Percentiles rank a stretch among this genome's conserved stretches.
Evolutionary conservation across 2,113 vertebrate species (phyloP).

Genomic region (Lutjanus erythropterus): DNA sequence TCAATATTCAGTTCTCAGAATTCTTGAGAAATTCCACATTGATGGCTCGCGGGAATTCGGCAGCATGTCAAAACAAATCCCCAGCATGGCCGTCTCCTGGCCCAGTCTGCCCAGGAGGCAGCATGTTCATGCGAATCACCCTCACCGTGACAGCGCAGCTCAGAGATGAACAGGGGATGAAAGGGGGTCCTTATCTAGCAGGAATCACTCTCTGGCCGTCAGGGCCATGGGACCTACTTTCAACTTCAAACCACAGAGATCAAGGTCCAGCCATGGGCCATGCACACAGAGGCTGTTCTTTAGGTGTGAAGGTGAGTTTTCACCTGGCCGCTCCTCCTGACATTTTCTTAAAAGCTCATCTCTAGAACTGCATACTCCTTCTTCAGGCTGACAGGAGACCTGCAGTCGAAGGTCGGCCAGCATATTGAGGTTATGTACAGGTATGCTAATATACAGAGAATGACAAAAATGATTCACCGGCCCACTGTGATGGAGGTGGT

Average conservation of each 20-base stretch:
- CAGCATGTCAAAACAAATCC: slow-evolving; percentile 77
- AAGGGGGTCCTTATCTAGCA: slow-evolving; percentile 83
- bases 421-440: slow-evolving; percentile 1
- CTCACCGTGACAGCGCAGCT: slow-evolving; percentile 75
- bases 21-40: slow-evolving; percentile 63
- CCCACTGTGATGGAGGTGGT: not conserved
- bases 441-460: slow-evolving; percentile 4
- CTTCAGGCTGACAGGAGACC: not conserved
- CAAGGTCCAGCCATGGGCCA: slow-evolving; percentile 82
- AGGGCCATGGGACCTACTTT: slow-evolving; percentile 82
- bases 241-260: slow-evolving; percentile 86
- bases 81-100: slow-evolving; percentile 54
- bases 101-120: slow-evolving; percentile 66
- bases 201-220: slow-evolving; percentile 80
- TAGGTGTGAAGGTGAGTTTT: slow-evolving; percentile 73
- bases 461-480: not conserved
- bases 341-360: slow-evolving; percentile 49
- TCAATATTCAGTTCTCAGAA: slow-evolving; percentile 61
- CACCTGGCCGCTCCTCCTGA: slow-evolving; percentile 45
- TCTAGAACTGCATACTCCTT: not conserved
- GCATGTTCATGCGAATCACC: slow-evolving; percentile 73
- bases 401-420: not conserved
- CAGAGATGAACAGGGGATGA: slow-evolving; percentile 83
- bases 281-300: slow-evolving; percentile 78
- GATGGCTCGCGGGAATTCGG: slow-evolving; percentile 48